These are phyloP conservation scores for Hydropsyche betteni DNA, from an alignment of 2,888 invertebrate species.

Conservation along the genomic window DNA sequence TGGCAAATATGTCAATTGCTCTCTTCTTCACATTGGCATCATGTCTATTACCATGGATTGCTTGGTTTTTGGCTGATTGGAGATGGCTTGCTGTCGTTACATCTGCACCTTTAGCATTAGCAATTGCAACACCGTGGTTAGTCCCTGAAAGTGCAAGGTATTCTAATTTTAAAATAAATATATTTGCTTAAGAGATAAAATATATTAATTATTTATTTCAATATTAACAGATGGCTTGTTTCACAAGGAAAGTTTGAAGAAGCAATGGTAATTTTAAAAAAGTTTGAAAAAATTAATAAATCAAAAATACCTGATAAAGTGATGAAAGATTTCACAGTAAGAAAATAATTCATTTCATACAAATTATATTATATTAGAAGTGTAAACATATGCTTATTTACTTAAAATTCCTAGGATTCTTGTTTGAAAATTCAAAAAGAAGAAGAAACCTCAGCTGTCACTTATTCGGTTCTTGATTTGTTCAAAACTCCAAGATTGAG, in stretches of 20 bases:
- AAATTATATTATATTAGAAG: conserved; percentile 7
- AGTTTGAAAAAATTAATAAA: conserved; percentile 82
- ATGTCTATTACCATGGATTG: conserved; percentile 84
- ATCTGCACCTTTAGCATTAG: conserved; percentile 78
- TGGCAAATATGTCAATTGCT: conserved; percentile 91
- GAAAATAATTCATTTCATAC: conserved; percentile 52
- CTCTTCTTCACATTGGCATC: conserved; percentile 87
- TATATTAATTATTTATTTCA: neutral
- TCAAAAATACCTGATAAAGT: conserved; percentile 77
- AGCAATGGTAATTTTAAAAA: conserved; percentile 79
- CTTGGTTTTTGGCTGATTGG: conserved; percentile 83
- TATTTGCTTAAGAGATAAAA: neutral
- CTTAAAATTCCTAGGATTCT: conserved; percentile 64
- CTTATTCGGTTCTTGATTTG: conserved; percentile 82
- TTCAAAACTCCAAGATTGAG: conserved; percentile 81
- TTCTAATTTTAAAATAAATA: neutral
- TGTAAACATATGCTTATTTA: conserved; percentile 13
- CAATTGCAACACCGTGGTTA: conserved; percentile 76
- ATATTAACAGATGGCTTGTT: conserved; percentile 77
- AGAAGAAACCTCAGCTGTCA: conserved; percentile 74
- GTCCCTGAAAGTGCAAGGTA: conserved; percentile 89
- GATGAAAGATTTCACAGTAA: conserved; percentile 78
- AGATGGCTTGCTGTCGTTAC: conserved; percentile 78
- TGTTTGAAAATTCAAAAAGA: conserved; percentile 75
- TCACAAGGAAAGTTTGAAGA: conserved; percentile 85